Conservation (phyloP, 2,797 vertebrate genomes). For the Molossus molossus region DNA sequence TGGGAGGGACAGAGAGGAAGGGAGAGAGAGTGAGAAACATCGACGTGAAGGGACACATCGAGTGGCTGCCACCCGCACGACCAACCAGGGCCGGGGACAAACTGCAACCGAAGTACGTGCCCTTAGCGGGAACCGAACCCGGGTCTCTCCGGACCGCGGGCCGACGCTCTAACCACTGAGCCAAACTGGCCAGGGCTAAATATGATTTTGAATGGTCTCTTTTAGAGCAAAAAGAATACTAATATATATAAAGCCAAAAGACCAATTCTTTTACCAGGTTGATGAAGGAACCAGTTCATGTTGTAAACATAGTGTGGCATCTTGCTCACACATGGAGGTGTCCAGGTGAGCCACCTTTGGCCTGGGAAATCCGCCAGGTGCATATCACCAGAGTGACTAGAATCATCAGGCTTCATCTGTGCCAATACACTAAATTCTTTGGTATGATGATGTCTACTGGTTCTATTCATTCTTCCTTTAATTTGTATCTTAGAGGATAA, state of each 20-base stretch:
- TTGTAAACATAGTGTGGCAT: not conserved
- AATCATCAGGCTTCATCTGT: not conserved
- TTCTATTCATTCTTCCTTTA: constrained; percentile 4
- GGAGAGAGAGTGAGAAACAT: too few relatives aligned
- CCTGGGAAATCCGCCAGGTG: not conserved
- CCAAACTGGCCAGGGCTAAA: too few relatives aligned
- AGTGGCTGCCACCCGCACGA: too few relatives aligned
- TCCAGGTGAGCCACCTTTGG: not conserved
- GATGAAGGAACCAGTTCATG: not conserved
- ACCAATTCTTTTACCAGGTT: constrained; percentile 66
- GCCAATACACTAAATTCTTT: not conserved
- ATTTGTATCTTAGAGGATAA: not conserved
- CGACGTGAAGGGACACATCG: too few relatives aligned
- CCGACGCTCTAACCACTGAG: too few relatives aligned
- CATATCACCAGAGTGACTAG: not conserved
- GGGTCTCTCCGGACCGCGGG: too few relatives aligned
- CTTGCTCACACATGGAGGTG: not conserved
- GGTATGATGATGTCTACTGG: not conserved
- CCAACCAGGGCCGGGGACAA: too few relatives aligned
- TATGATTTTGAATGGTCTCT: constrained; percentile 84
- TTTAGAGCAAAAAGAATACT: constrained; percentile 80
- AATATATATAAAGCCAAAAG: constrained; percentile 61
- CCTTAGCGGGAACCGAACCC: too few relatives aligned
- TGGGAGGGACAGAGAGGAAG: too few relatives aligned
- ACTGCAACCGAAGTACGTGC: too few relatives aligned